These are phyloP conservation scores for Ommatoiulus sabulosus DNA, from an alignment of 2,888 invertebrate genomes.

Conservation along the genomic window DNA sequence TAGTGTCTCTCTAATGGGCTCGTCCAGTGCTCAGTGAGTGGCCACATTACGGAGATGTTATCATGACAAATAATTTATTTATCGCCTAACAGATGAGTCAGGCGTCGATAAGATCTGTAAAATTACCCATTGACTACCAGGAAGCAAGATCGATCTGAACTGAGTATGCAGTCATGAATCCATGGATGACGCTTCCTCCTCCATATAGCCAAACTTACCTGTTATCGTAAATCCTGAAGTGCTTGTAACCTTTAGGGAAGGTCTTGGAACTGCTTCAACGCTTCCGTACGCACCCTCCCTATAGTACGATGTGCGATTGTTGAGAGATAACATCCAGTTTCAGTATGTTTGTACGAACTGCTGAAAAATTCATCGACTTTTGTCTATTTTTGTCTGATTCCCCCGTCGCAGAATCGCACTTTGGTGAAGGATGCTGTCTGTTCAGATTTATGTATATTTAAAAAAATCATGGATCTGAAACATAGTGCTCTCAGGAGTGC, in stretches of 20 bases:
- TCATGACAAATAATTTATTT: background rate
- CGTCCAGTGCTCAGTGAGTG: background rate
- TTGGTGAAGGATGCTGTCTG: too few relatives aligned
- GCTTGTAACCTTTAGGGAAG: too few relatives aligned
- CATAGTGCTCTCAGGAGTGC: too few relatives aligned
- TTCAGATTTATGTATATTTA: too few relatives aligned
- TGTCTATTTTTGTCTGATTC: too few relatives aligned
- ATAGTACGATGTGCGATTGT: background rate
- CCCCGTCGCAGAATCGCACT: too few relatives aligned
- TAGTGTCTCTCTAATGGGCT: constrained; percentile 7
- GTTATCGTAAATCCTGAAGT: background rate
- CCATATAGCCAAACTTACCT: background rate
- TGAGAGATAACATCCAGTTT: background rate
- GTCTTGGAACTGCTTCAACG: background rate
- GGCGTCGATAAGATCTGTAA: background rate
- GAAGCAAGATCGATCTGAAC: background rate
- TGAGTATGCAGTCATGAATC: background rate
- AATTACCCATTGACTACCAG: constrained; percentile 10
- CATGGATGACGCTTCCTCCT: background rate
- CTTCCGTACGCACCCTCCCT: background rate
- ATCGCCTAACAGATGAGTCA: background rate
- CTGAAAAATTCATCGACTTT: too few relatives aligned
- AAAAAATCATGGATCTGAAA: too few relatives aligned
- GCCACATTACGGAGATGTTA: background rate
- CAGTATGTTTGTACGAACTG: too few relatives aligned